A percentile compares a stretch with the other conserved stretches of the same genome.
Evolutionary conservation across 2,113 vertebrate species (phyloP).

Genomic region (Eolophus roseicapilla): DNA sequence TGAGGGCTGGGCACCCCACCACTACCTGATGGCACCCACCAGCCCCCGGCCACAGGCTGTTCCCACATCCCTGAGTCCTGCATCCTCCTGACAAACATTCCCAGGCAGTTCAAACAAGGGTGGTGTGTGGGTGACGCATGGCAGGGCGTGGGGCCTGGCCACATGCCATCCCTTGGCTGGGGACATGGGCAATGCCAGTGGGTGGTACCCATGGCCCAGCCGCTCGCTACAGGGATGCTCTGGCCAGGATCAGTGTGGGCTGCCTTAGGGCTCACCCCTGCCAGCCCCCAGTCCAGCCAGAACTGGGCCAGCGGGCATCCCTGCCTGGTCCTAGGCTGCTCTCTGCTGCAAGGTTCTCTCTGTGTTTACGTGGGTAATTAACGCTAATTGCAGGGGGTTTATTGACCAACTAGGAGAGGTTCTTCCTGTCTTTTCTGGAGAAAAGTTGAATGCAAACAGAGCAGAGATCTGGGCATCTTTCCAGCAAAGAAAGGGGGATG

Average conservation of each 20-base stretch:
- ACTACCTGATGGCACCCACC: not conserved
- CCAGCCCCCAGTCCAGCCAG: accelerated
- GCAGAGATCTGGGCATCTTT: not conserved
- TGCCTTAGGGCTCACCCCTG: not conserved
- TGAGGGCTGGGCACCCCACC: not conserved
- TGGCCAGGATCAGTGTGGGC: accelerated
- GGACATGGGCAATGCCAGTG: accelerated
- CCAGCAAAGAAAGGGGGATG: not conserved
- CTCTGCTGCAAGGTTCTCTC: not conserved
- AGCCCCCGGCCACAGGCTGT: not conserved
- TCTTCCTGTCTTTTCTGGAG: conserved; percentile 20
- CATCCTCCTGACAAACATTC: not conserved
- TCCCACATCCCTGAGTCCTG: not conserved
- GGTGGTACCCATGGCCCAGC: not conserved
- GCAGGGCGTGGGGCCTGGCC: not conserved
- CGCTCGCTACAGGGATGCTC: accelerated
- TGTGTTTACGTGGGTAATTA: not conserved
- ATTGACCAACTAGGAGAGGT: conserved; percentile 59
- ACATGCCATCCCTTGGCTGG: accelerated
- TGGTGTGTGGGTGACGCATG: not conserved
- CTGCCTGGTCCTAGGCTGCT: not conserved
- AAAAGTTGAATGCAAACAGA: not conserved
- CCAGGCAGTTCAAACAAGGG: conserved; percentile 51
- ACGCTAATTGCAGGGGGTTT: not conserved
- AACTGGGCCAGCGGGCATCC: not conserved